Conservation (phyloP, 2,797 vertebrate species). For the Vespertilio murinus region DNA sequence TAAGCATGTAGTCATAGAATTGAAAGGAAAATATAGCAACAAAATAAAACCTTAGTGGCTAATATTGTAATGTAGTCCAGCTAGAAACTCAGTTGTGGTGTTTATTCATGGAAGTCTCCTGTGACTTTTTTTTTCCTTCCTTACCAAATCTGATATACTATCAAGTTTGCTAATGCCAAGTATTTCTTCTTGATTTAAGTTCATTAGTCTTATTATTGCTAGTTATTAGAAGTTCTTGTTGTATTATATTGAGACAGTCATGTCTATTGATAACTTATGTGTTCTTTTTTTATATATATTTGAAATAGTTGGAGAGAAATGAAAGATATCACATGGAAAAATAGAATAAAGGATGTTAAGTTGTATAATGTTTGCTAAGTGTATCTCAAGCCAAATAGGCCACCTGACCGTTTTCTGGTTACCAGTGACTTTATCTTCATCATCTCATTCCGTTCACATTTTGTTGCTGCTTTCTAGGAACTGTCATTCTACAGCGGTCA, state of each 20-base stretch:
- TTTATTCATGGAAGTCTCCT: neutral
- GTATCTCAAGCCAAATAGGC: neutral
- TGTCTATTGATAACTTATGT: neutral
- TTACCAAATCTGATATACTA: neutral
- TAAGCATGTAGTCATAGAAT: slow-evolving; percentile 54
- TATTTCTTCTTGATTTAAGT: slow-evolving; percentile 1
- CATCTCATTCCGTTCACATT: neutral
- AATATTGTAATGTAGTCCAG: neutral
- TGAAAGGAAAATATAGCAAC: slow-evolving; percentile 8
- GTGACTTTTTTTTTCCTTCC: neutral
- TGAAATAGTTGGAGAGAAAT: neutral
- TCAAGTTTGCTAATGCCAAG: neutral
- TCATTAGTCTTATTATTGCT: neutral
- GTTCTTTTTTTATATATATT: neutral
- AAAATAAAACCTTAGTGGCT: neutral
- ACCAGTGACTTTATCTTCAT: neutral
- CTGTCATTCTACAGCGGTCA: neutral
- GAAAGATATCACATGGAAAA: neutral
- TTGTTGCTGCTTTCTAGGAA: neutral
- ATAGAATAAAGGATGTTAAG: neutral
- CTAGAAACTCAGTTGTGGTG: neutral
- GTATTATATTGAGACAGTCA: neutral
- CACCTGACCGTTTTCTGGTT: neutral
- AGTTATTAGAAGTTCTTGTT: neutral
- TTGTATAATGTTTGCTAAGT: neutral